Percentiles rank a stretch among this genome's conserved stretches.
Evolutionary conservation across 2,113 vertebrate genomes (phyloP).

Genomic region (Orycteropus afer): DNA sequence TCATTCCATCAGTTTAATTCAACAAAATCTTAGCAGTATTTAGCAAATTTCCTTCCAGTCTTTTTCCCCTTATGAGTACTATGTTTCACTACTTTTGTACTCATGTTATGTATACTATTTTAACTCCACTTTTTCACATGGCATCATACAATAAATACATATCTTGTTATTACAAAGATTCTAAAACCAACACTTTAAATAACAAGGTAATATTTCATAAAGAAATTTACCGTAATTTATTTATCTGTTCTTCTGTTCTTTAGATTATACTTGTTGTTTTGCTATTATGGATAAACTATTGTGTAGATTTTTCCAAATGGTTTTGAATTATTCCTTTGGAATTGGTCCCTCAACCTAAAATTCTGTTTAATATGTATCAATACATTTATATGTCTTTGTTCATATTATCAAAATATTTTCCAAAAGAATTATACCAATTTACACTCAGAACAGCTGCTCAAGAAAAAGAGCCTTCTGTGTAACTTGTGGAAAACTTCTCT

Average conservation of each 20-base stretch:
- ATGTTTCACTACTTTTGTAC: not conserved
- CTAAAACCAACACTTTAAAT: not conserved
- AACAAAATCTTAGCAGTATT: no score
- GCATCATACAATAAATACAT: not conserved
- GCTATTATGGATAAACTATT: not conserved
- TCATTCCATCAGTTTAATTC: not conserved
- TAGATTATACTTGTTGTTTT: not conserved
- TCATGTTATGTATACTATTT: not conserved
- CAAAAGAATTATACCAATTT: not conserved
- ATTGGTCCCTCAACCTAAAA: not conserved
- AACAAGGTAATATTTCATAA: not conserved
- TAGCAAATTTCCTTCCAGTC: not conserved
- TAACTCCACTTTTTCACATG: not conserved
- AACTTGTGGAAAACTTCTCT: rapidly evolving
- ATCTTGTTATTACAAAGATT: not conserved
- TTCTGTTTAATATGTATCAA: not conserved
- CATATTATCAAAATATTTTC: not conserved
- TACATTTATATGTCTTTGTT: not conserved
- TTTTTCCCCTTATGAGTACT: not conserved
- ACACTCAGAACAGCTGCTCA: not conserved
- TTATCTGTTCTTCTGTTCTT: not conserved
- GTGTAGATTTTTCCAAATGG: not conserved
- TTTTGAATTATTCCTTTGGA: not conserved
- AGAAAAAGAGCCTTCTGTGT: not conserved
- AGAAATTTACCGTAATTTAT: not conserved